A percentile compares a stretch with the other conserved stretches of the same genome.
phyloP scores from a whole-genome alignment of 2,113 vertebrate genomes.

The Gobius niger region DNA sequence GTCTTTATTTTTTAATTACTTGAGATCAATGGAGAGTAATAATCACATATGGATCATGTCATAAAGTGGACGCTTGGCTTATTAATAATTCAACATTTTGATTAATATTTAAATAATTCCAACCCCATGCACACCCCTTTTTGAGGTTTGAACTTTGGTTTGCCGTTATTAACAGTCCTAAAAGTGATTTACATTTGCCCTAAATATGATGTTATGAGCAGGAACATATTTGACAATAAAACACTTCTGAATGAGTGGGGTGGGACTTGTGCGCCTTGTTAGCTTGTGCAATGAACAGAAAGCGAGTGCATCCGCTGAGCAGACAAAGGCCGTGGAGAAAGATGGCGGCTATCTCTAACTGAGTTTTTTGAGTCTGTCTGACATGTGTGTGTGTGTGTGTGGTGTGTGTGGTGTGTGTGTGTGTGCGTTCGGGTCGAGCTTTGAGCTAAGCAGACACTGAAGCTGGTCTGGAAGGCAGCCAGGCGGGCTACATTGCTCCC shows the following conservation, averaged over 20 bases:
- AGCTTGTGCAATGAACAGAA: conserved; percentile 26
- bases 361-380: conserved; percentile 42
- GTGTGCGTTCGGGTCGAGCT: conserved; percentile 42
- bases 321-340: conserved; percentile 25
- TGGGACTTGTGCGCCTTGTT: not conserved
- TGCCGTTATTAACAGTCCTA: no score
- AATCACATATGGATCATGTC: conserved; percentile 44
- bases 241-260: not conserved
- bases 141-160: no score
- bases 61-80: not conserved
- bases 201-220: no score
- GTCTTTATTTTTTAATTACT: no score
- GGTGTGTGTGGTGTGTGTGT: conserved; percentile 32
- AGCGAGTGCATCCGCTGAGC: conserved; percentile 26
- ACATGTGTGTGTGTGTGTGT: conserved; percentile 24
- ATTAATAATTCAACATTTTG: not conserved
- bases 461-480: conserved; percentile 76
- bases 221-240: no score
- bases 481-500: conserved; percentile 67
- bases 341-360: conserved; percentile 49
- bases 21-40: not conserved
- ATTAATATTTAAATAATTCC: not conserved
- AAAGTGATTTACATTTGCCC: no score
- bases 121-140: no score
- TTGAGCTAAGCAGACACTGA: conserved; percentile 69